Evolutionary conservation across 2,113 vertebrate species (phyloP), one percentile per base, ranked within the genome.

Genomic region (Mesoclemmys tuberculata): DNA sequence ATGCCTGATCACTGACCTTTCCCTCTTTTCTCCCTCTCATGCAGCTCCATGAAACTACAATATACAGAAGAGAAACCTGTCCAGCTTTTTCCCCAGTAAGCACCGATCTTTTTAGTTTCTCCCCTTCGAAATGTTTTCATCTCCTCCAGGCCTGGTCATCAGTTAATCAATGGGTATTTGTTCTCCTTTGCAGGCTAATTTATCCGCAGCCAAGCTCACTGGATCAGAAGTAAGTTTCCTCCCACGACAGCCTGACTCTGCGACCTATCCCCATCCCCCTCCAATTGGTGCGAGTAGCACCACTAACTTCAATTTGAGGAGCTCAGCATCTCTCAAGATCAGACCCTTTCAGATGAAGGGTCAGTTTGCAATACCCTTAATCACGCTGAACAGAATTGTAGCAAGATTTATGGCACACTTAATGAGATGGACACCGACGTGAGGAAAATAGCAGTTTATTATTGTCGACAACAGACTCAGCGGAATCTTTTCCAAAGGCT

Each of bases 191-290:
- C 98, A 98, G 98, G 84, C 96, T 94, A 46, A 94, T 82, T 90
- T 98, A 98, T 94, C 98, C 96, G 89, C 97, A 98, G 90, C 97
- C 98, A 88, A 96, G 95, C 94, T 90, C 94, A 48, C 90, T 98
- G 82, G 95, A 97, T 48, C 97, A 94, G 54, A 94, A 91, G 98
- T 97, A 93, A 96, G 97, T 87, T 41, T 44, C 68, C 85, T 92
- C 84, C 91, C 91, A 90, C 29, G 22, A 3, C 8, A 90, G 90
- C 58, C 95, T 80, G 41, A 31, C 27, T 0, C 0, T 84, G 84
- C 58, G 84, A 29, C 78, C 77, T 82, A 38, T 58, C 27, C 8
- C 22, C 5, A 2, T 24, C 5, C 22, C 64, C 64, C 16, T n/a
- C 8, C 35, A 35, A 16, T 29, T 35, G 58, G 77, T 10, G 21